These are phyloP conservation scores for Venusia cambrica DNA, from an alignment of 2,888 invertebrate species.

Conservation along the genomic window DNA sequence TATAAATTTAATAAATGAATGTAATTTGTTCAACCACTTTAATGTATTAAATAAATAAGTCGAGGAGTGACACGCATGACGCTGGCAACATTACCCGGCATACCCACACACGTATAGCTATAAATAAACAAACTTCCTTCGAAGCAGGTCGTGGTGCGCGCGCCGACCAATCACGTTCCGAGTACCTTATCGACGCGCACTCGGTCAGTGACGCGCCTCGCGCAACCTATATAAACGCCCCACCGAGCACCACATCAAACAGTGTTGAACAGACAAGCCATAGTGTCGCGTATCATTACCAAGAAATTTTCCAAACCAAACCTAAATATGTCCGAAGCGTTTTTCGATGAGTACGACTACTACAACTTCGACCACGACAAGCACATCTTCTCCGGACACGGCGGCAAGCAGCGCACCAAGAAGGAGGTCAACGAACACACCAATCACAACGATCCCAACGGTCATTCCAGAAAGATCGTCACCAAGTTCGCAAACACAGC, in stretches of 20 bases:
- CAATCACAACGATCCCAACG: constrained; percentile 94
- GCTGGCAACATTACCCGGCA: constrained; percentile 50
- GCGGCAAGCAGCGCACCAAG: constrained; percentile 95
- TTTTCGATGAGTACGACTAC: constrained; percentile 95
- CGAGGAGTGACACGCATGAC: no score
- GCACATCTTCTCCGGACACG: constrained; percentile 91
- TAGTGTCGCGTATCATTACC: no score
- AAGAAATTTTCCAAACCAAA: constrained; percentile 35
- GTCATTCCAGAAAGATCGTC: constrained; percentile 95
- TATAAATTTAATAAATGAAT: no score
- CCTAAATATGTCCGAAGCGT: constrained; percentile 88
- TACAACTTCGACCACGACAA: constrained; percentile 97
- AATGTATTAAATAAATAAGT: no score
- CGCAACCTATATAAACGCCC: constrained; percentile 55
- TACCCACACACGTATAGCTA: constrained; percentile 53
- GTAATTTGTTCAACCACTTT: no score
- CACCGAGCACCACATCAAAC: constrained; percentile 40
- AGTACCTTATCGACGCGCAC: constrained; percentile 74
- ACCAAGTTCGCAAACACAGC: constrained; percentile 93
- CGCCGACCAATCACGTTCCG: constrained; percentile 64
- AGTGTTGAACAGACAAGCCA: constrained; percentile 54
- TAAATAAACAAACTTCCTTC: constrained; percentile 64
- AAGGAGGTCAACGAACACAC: constrained; percentile 93
- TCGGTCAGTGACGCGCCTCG: constrained; percentile 74
- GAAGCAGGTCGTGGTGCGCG: constrained; percentile 48